Conservation (phyloP, 2,797 vertebrate genomes). For the Podarcis lilfordi region DNA sequence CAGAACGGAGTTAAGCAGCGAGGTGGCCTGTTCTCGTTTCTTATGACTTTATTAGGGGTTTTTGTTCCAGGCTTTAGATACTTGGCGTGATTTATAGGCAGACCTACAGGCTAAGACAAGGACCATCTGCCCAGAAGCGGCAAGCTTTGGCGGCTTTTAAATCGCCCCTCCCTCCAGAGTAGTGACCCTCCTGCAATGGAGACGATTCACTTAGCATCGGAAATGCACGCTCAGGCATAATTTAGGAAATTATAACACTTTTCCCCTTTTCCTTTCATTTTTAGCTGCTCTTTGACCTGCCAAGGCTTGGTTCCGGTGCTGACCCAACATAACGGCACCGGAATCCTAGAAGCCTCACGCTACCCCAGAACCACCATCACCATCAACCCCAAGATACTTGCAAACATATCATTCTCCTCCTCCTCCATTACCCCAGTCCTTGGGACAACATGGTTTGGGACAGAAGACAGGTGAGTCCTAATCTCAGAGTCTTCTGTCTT, state of each 20-base stretch:
- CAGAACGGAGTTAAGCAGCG: background rate
- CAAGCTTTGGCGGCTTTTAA: background rate
- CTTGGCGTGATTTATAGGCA: background rate
- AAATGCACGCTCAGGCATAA: accelerated
- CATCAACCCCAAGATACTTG: too few species aligned
- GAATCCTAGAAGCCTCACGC: too few species aligned
- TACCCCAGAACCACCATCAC: background rate
- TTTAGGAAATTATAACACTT: background rate
- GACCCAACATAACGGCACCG: too few species aligned
- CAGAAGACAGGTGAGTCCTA: background rate
- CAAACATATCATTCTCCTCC: background rate
- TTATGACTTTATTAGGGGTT: conserved; percentile 27
- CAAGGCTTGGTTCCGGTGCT: background rate
- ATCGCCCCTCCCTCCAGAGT: accelerated
- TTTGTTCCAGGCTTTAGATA: background rate
- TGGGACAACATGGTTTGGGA: background rate
- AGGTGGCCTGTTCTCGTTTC: background rate
- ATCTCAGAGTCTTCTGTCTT: background rate
- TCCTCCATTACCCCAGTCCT: background rate
- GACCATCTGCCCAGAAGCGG: background rate
- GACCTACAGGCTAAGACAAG: accelerated
- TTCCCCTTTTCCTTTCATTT: background rate
- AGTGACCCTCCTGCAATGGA: accelerated
- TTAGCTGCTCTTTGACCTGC: background rate
- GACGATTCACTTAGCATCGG: accelerated